Conservation (phyloP, 2,113 vertebrate genomes). For the Menidia beryllina region DNA sequence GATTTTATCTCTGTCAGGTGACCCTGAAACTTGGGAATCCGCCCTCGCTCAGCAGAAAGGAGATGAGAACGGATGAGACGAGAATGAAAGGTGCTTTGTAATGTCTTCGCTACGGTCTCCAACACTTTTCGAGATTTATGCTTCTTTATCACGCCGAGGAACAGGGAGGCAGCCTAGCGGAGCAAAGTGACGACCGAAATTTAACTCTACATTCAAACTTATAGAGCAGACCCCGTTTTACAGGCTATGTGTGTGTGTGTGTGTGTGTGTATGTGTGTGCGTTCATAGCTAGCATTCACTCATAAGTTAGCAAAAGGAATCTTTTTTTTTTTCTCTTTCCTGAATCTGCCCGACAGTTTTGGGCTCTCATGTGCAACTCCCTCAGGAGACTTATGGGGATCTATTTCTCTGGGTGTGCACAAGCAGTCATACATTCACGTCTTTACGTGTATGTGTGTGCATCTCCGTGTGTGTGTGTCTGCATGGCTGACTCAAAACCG, state of each 20-base stretch:
- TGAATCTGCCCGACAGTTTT: slow-evolving; percentile 49
- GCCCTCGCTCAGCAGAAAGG: neutral
- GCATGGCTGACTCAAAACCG: slow-evolving; percentile 81
- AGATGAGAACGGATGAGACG: neutral
- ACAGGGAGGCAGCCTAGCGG: neutral
- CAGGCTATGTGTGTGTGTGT: neutral
- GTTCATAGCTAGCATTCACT: slow-evolving; percentile 25
- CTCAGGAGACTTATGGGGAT: slow-evolving; percentile 64
- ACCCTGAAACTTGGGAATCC: slow-evolving; percentile 4
- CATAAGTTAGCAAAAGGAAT: slow-evolving; percentile 33
- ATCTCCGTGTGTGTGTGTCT: slow-evolving; percentile 38
- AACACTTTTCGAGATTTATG: slow-evolving; percentile 1
- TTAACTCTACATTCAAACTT: neutral
- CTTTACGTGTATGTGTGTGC: slow-evolving; percentile 31
- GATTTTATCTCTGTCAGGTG: neutral
- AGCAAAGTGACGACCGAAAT: slow-evolving; percentile 15
- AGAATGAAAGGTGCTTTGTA: neutral
- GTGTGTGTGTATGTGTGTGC: slow-evolving; percentile 9
- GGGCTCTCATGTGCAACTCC: slow-evolving; percentile 57
- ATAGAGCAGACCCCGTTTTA: neutral
- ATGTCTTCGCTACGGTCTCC: neutral
- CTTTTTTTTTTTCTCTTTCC: slow-evolving; percentile 10
- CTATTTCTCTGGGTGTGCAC: slow-evolving; percentile 51
- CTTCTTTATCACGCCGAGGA: slow-evolving; percentile 3
- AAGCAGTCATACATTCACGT: slow-evolving; percentile 67